These are phyloP conservation scores for Nomada fabriciana DNA, from an alignment of 2,888 invertebrate species.

Conservation along the genomic window DNA sequence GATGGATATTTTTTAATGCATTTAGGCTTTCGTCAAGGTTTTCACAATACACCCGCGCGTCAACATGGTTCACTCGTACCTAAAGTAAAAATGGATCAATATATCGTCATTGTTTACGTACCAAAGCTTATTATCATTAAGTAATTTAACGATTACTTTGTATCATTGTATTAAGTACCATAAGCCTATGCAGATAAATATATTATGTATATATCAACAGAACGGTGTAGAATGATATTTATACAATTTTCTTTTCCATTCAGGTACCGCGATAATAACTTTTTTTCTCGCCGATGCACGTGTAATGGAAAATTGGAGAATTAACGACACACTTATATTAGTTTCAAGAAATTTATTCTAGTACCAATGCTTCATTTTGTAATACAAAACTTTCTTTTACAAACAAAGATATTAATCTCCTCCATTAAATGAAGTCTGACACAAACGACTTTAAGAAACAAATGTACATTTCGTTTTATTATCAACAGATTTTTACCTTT, in stretches of 20 bases:
- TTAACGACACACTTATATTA: slow-evolving; percentile 40
- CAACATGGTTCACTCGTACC: slow-evolving; percentile 69
- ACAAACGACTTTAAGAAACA: slow-evolving; percentile 33
- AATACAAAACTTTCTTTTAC: slow-evolving; percentile 70
- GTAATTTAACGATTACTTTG: slow-evolving; percentile 83
- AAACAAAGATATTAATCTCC: slow-evolving; percentile 58
- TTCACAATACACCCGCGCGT: slow-evolving; percentile 60
- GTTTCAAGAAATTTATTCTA: slow-evolving; percentile 70
- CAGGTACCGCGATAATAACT: background rate
- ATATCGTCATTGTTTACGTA: slow-evolving; percentile 83
- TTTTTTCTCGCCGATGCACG: background rate
- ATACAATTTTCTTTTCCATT: slow-evolving; percentile 12
- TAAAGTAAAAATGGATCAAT: slow-evolving; percentile 69
- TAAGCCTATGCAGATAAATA: slow-evolving; percentile 81
- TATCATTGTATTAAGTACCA: slow-evolving; percentile 82
- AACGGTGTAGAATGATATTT: slow-evolving; percentile 22
- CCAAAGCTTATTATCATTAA: slow-evolving; percentile 84
- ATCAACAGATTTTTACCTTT: slow-evolving; percentile 7
- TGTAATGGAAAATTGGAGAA: slow-evolving; percentile 12
- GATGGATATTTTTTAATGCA: slow-evolving; percentile 67
- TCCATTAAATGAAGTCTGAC: slow-evolving; percentile 44
- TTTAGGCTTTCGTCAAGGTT: slow-evolving; percentile 66
- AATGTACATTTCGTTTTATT: slow-evolving; percentile 31
- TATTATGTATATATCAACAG: slow-evolving; percentile 79
- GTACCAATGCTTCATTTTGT: slow-evolving; percentile 56